These are phyloP conservation scores for Ellobius talpinus DNA, from an alignment of 2,113 vertebrate species.

Conservation along the genomic window DNA sequence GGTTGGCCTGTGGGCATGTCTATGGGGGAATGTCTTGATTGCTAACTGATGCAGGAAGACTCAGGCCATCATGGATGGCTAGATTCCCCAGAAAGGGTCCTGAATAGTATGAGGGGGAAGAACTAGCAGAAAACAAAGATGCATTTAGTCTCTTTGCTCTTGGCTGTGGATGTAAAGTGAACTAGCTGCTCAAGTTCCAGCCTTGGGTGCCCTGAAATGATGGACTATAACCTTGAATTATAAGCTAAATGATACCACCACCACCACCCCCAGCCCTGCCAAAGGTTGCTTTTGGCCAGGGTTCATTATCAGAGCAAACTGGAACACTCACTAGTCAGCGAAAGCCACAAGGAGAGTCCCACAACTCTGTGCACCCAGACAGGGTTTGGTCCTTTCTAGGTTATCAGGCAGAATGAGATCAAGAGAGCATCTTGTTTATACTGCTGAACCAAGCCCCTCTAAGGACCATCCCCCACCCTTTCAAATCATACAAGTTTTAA, in stretches of 20 bases:
- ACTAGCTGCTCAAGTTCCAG: background rate
- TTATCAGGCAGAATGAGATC: background rate
- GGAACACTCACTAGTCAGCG: background rate
- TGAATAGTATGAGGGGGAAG: background rate
- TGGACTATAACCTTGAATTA: background rate
- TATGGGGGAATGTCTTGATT: background rate
- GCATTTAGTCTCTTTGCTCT: background rate
- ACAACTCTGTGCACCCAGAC: background rate
- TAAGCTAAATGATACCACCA: too few relatives aligned
- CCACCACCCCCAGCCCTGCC: too few relatives aligned
- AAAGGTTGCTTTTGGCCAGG: background rate
- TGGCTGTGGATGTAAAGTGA: too few relatives aligned
- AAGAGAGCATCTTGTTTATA: background rate
- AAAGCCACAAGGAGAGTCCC: constrained; percentile 1
- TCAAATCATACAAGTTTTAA: background rate
- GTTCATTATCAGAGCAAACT: background rate
- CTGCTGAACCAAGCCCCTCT: background rate
- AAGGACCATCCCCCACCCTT: background rate
- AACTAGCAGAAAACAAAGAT: background rate
- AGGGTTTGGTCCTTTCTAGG: background rate
- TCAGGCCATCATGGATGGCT: too few relatives aligned
- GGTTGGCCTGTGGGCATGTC: background rate
- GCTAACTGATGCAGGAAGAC: background rate
- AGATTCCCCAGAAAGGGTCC: background rate
- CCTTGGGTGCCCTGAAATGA: background rate